Conservation (phyloP, 2,888 invertebrate genomes). For the Trachelus stipa region DNA sequence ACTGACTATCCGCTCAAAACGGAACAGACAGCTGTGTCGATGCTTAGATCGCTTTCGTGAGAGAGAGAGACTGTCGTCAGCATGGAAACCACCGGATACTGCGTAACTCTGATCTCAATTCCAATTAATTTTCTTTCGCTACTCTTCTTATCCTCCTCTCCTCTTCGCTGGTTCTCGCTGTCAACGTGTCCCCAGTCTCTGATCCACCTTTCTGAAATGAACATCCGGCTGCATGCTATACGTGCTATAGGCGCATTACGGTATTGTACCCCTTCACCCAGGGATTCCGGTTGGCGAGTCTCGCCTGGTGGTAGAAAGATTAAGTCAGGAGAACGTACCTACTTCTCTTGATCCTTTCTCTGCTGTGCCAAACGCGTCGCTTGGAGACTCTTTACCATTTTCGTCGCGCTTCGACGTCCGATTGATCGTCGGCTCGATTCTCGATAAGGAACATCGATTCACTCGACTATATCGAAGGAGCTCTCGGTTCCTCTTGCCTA, state of each 20-base stretch:
- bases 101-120: not conserved
- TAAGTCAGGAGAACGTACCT: not conserved
- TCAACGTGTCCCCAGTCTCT: not conserved
- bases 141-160: not conserved
- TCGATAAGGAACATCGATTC: not conserved
- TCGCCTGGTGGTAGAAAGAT: not conserved
- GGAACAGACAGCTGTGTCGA: not conserved
- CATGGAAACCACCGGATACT: not conserved
- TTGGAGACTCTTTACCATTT: not conserved
- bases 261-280: not conserved
- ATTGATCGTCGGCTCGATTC: not conserved
- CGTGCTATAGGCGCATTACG: not conserved
- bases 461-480: not conserved
- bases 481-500: not conserved
- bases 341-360: not conserved
- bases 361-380: not conserved
- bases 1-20: not conserved
- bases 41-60: not conserved
- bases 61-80: not conserved
- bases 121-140: not conserved
- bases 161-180: slow-evolving; percentile 37
- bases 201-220: slow-evolving; percentile 22
- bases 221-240: not conserved
- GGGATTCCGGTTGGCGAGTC: not conserved
- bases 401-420: not conserved